Conservation (phyloP, 2,888 invertebrate genomes). For the Celastrina argiolus region DNA sequence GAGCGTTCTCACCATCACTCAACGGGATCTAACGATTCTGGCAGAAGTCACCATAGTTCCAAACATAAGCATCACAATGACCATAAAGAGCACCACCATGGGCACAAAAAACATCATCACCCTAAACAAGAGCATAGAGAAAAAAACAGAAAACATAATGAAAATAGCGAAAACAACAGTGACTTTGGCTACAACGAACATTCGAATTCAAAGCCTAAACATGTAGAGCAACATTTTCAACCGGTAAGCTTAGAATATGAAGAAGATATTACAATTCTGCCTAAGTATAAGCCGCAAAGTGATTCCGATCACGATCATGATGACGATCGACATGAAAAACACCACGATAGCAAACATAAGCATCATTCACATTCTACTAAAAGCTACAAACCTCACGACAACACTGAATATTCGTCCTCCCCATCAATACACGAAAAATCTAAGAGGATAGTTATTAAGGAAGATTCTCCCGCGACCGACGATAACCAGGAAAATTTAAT, state of each 20-base stretch:
- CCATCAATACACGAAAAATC: slow-evolving; percentile 55
- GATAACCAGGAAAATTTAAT: slow-evolving; percentile 50
- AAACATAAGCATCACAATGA: slow-evolving; percentile 11
- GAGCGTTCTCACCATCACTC: slow-evolving; percentile 30
- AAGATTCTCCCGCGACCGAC: slow-evolving; percentile 53
- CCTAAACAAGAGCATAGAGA: slow-evolving; percentile 38
- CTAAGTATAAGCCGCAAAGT: slow-evolving; percentile 43
- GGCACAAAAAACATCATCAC: slow-evolving; percentile 29
- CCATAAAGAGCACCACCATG: slow-evolving; percentile 26
- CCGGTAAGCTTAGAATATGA: slow-evolving; percentile 52
- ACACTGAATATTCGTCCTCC: slow-evolving; percentile 36
- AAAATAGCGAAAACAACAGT: background rate
- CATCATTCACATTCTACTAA: slow-evolving; percentile 33
- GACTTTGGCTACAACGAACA: background rate
- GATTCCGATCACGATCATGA: slow-evolving; percentile 54
- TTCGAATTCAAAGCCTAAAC: slow-evolving; percentile 23
- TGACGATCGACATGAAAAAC: slow-evolving; percentile 53
- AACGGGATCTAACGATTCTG: slow-evolving; percentile 18
- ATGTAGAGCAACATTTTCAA: slow-evolving; percentile 40
- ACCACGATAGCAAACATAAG: slow-evolving; percentile 30
- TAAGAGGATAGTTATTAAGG: slow-evolving; percentile 56
- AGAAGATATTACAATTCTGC: slow-evolving; percentile 49
- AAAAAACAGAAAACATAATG: slow-evolving; percentile 31
- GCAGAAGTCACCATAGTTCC: background rate
- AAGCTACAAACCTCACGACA: slow-evolving; percentile 34